phyloP scores from a whole-genome alignment of 2,888 invertebrate genomes.

The Callosobruchus maculatus region DNA sequence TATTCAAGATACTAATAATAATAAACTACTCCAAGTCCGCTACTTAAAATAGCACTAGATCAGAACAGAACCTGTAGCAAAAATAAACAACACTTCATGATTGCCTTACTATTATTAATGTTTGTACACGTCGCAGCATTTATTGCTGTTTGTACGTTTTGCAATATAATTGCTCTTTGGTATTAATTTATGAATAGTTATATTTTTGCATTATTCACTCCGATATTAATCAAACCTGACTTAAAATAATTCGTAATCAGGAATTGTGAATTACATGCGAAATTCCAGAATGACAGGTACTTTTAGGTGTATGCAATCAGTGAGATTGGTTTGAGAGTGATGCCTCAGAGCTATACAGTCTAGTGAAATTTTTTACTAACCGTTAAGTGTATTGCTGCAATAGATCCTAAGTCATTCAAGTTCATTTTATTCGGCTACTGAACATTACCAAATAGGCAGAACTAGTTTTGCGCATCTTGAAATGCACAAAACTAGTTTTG shows the following conservation, averaged over 20 bases:
- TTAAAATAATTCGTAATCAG: neutral
- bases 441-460: too few relatives aligned
- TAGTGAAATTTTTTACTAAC: too few relatives aligned
- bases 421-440: too few relatives aligned
- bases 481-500: too few relatives aligned
- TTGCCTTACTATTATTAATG: neutral
- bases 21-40: neutral
- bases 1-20: too few relatives aligned
- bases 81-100: neutral
- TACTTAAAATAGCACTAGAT: neutral
- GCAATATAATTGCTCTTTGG: neutral
- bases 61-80: neutral
- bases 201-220: neutral
- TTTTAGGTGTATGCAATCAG: too few relatives aligned
- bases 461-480: too few relatives aligned
- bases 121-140: neutral
- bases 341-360: slow-evolving; percentile 11
- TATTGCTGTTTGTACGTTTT: neutral
- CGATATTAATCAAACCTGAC: neutral
- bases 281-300: too few relatives aligned
- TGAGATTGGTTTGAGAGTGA: slow-evolving; percentile 10
- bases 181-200: neutral
- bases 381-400: too few relatives aligned
- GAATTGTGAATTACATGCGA: neutral
- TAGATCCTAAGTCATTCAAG: too few relatives aligned